Evolutionary conservation across 2,797 vertebrate genomes (phyloP).

Genomic region (Tokudaia muenninki): DNA sequence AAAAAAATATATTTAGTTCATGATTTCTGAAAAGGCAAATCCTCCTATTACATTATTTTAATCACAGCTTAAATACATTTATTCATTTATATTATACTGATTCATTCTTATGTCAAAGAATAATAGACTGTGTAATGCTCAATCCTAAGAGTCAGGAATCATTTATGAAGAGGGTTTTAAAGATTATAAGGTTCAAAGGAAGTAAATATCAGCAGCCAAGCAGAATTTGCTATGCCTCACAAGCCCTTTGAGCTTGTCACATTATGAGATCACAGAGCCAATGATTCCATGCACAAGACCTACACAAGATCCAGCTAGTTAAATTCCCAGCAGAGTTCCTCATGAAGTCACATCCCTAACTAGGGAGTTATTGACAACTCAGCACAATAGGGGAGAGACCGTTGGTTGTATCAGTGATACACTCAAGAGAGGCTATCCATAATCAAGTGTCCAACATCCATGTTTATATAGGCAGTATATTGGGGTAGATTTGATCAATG

Average conservation of each 20-base stretch:
- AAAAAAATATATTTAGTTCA: constrained; percentile 64
- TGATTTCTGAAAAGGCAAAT: constrained; percentile 48
- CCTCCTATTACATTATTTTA: constrained; percentile 37
- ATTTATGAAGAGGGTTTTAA: background rate
- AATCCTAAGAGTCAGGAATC: background rate
- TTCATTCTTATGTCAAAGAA: background rate
- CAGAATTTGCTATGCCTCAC: background rate
- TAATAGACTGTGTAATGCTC: background rate
- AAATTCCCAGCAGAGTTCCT: background rate
- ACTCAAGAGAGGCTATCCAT: background rate
- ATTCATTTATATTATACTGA: background rate
- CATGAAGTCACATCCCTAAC: background rate
- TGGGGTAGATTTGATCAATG: background rate
- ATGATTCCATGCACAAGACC: background rate
- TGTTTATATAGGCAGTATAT: background rate
- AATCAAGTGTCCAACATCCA: background rate
- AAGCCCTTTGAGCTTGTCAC: background rate
- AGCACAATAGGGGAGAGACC: background rate
- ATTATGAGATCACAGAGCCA: background rate
- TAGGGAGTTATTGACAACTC: background rate
- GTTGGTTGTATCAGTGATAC: background rate
- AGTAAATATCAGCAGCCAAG: background rate
- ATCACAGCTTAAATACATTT: constrained; percentile 19
- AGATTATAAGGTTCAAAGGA: background rate
- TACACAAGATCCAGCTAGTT: background rate